These are phyloP conservation scores for Drosophila pseudoobscura DNA, from an alignment of 1,140 invertebrate species.

Conservation along the genomic window DNA sequence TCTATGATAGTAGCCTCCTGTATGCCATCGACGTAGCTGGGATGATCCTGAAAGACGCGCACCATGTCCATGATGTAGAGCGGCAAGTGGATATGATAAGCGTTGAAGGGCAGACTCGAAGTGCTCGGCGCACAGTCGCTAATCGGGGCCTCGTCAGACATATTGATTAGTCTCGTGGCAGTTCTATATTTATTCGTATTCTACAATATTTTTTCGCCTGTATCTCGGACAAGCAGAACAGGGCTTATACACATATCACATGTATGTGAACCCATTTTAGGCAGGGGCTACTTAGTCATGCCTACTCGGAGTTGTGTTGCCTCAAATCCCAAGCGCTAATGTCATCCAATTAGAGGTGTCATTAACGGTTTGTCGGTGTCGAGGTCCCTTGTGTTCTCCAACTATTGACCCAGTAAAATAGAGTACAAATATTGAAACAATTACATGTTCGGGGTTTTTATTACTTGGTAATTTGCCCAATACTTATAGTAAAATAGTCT, in stretches of 20 bases:
- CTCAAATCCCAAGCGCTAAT: constrained; percentile 47
- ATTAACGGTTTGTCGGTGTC: constrained; percentile 71
- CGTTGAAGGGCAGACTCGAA: constrained; percentile 59
- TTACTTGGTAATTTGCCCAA: constrained; percentile 78
- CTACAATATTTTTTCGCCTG: background rate
- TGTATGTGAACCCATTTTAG: background rate
- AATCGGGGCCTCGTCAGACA: constrained; percentile 59
- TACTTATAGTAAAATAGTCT: constrained; percentile 59
- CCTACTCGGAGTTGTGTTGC: background rate
- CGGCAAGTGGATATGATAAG: constrained; percentile 72
- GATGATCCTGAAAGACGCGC: constrained; percentile 77
- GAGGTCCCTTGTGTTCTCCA: constrained; percentile 65
- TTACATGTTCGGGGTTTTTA: constrained; percentile 64
- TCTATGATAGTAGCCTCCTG: constrained; percentile 68
- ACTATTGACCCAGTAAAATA: constrained; percentile 40
- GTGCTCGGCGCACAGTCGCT: constrained; percentile 69
- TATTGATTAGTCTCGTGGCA: constrained; percentile 12
- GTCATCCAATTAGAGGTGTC: constrained; percentile 80
- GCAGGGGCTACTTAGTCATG: constrained; percentile 37
- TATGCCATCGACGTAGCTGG: constrained; percentile 68
- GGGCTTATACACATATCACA: background rate
- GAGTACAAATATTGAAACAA: constrained; percentile 68
- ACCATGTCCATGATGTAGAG: constrained; percentile 77
- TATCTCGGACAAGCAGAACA: background rate
- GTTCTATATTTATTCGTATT: background rate